Evolutionary conservation across 2,797 vertebrate species (phyloP), one percentile per base, ranked within the genome.

Genomic region (Astyanax mexicanus): DNA sequence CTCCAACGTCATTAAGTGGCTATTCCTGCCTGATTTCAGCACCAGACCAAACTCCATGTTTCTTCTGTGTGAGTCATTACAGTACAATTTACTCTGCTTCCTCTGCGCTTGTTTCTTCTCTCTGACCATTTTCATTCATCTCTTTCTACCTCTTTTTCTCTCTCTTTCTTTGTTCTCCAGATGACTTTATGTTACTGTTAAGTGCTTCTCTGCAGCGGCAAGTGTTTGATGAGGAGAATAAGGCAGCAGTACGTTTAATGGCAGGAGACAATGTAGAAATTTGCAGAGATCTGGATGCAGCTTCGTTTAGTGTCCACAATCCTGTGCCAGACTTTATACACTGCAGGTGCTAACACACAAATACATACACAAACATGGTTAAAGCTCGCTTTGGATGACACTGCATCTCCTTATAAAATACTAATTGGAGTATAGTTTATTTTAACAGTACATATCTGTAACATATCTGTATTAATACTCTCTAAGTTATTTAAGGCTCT

Each of bases 211-310:
- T 99, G 72, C 98, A 99, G 94, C 92, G 95, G 83, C 95, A 98
- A 89, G 93, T 97, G 2, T 99, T 99, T 81, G 97, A 99, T 1
- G 98, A 99, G 3, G 98, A 99, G 89, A 99, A 99, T 80, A 95
- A 95, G 84, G 98, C 98, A 2, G 96, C 96, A 0, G 95, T 99
- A 3, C 94, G 98, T 32, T 90, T 99, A 81, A 95, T 97, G 93
- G 98, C 97, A 0, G 98, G 98, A 42, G 98, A 99, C 86, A 99
- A 99, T 3, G 97, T 99, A 13, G 98, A 99, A 89, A 99, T 99
- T 77, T 99, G 98, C 85, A 93, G 98, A 91, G 97, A 97, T 84
- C 92, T 99, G 64, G 98, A 99, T 0, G 98, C 97, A 0, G 97
- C 97, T 4, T 95, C 97, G 1, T 99, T 99, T 83, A 98, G 96